Conservation (phyloP, 64 coral and sea anemone species). For the Catalaphyllia jardinei region DNA sequence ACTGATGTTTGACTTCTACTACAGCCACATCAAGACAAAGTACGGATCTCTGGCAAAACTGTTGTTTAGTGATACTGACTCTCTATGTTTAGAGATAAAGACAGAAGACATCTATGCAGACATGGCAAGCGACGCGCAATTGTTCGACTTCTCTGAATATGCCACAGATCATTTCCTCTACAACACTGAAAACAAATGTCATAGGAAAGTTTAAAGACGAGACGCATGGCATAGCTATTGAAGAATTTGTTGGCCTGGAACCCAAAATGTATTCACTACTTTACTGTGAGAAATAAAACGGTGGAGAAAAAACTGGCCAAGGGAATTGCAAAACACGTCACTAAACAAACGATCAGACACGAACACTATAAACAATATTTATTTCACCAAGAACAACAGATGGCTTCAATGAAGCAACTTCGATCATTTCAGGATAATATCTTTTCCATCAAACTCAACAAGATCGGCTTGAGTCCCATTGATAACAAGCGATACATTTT, state of each 20-base stretch:
- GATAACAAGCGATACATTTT: slow-evolving; percentile 49
- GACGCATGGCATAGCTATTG: neutral
- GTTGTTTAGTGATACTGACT: slow-evolving; percentile 29
- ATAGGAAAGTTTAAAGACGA: slow-evolving; percentile 50
- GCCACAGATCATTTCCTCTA: neutral
- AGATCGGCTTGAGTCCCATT: slow-evolving; percentile 29
- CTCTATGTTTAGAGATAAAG: neutral
- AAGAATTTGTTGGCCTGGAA: slow-evolving; percentile 35
- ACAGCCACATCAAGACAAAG: neutral
- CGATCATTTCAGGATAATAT: slow-evolving; percentile 34
- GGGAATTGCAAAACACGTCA: slow-evolving; percentile 24
- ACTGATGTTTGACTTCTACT: slow-evolving; percentile 45
- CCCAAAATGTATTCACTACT: slow-evolving; percentile 53
- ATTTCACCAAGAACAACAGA: slow-evolving; percentile 15
- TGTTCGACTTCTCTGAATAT: slow-evolving; percentile 38
- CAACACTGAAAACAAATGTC: slow-evolving; percentile 46
- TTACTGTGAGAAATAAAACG: neutral
- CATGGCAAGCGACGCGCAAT: neutral
- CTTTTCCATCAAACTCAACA: slow-evolving; percentile 33
- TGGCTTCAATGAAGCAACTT: slow-evolving; percentile 28
- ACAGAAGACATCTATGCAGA: slow-evolving; percentile 44
- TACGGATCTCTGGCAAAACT: neutral
- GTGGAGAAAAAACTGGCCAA: slow-evolving; percentile 36
- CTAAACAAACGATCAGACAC: slow-evolving; percentile 27
- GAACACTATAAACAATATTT: slow-evolving; percentile 26